Conservation (phyloP, 1,140 invertebrate genomes). For the Drosophila ananassae region DNA sequence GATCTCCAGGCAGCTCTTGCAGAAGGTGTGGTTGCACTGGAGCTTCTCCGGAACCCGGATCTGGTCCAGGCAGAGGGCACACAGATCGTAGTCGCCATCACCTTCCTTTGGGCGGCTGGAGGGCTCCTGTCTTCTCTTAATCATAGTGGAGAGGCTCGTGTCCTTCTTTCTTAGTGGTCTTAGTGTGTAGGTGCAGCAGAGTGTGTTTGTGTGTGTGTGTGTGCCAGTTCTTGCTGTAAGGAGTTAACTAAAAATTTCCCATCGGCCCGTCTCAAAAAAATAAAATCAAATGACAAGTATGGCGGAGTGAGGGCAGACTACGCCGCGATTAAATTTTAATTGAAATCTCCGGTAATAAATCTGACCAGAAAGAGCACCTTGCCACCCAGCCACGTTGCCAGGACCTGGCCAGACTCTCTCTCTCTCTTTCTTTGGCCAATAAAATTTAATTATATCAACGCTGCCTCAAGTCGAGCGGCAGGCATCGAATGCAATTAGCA, state of each 20-base stretch:
- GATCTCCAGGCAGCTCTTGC: constrained; percentile 39
- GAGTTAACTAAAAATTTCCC: background rate
- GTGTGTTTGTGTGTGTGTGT: background rate
- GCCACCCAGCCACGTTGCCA: background rate
- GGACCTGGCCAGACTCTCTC: background rate
- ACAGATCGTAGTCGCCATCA: constrained; percentile 38
- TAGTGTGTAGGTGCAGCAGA: too few species aligned
- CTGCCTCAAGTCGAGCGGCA: constrained; percentile 68
- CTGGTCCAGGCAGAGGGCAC: constrained; percentile 52
- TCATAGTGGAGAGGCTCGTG: background rate
- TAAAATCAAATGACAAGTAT: background rate
- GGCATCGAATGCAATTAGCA: constrained; percentile 84
- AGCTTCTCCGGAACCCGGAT: constrained; percentile 44
- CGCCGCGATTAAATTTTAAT: constrained; percentile 47
- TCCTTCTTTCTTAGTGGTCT: background rate
- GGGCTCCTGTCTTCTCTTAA: background rate
- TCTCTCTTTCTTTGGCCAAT: constrained; percentile 34
- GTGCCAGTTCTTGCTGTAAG: background rate
- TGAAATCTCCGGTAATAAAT: constrained; percentile 38
- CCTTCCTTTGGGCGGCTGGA: background rate
- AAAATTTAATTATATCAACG: constrained; percentile 77
- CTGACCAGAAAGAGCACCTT: constrained; percentile 42
- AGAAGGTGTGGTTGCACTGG: constrained; percentile 53
- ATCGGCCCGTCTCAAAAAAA: background rate
- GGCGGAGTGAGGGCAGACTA: constrained; percentile 12